Evolutionary conservation across 1,140 invertebrate genomes (phyloP).

Genomic region (Drosophila neocordata): DNA sequence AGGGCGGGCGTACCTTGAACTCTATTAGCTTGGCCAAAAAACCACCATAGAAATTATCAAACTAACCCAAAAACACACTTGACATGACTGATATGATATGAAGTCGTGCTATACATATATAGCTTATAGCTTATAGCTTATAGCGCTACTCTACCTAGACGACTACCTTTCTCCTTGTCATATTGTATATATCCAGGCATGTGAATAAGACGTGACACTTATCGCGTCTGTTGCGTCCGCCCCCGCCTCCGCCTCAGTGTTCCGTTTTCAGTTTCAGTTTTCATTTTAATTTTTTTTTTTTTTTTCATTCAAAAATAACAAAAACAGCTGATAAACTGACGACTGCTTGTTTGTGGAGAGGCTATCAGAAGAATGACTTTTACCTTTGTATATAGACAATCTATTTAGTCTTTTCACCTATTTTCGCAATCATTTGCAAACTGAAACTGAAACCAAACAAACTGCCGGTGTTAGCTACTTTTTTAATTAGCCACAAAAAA

Average conservation of each 20-base stretch:
- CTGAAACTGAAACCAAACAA: neutral
- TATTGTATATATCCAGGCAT: slow-evolving; percentile 51
- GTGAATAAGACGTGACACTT: slow-evolving; percentile 61
- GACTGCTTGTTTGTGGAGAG: neutral
- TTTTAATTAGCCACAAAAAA: slow-evolving; percentile 57
- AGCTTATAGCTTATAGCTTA: neutral
- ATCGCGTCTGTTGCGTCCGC: slow-evolving; percentile 22
- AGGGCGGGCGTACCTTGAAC: slow-evolving; percentile 36
- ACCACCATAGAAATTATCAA: neutral
- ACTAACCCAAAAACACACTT: slow-evolving; percentile 41
- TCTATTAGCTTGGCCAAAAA: slow-evolving; percentile 4
- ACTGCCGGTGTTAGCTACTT: slow-evolving; percentile 11
- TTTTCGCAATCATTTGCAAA: slow-evolving; percentile 5
- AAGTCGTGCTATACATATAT: slow-evolving; percentile 2
- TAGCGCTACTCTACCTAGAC: no score
- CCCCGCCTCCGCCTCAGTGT: neutral
- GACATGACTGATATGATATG: slow-evolving; percentile 49
- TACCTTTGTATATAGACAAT: slow-evolving; percentile 6
- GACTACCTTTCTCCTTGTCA: neutral
- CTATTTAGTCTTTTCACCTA: slow-evolving; percentile 6
- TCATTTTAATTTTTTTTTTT: neutral
- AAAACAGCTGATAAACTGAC: slow-evolving; percentile 34
- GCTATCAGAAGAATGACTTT: slow-evolving; percentile 18
- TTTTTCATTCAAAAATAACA: slow-evolving; percentile 43
- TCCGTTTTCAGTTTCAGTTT: neutral